phyloP scores from a whole-genome alignment of 2,113 vertebrate genomes.

The Physeter macrocephalus region DNA sequence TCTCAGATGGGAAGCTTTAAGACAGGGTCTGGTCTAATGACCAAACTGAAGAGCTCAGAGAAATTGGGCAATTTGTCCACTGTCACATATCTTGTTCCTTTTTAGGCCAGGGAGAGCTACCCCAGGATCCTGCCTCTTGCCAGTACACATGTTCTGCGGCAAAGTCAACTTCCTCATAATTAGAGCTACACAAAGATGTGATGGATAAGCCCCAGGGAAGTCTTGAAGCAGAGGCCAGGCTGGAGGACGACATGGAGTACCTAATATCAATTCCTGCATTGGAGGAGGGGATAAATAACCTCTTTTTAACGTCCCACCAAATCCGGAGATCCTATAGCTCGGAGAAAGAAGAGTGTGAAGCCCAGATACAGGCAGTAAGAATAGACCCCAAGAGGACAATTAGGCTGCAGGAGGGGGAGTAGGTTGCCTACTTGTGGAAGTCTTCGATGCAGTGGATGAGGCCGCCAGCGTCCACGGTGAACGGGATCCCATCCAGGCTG shows the following conservation, averaged over 20 bases:
- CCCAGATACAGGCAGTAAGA: not conserved
- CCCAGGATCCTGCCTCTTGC: not conserved
- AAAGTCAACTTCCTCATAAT: not conserved
- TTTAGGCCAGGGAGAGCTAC: not conserved
- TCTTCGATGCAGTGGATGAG: slow-evolving; percentile 99
- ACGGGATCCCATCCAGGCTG: slow-evolving; percentile 97
- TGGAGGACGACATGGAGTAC: not conserved
- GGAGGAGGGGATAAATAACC: not conserved
- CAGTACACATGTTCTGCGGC: not conserved
- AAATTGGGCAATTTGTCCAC: not conserved
- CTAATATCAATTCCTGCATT: not conserved
- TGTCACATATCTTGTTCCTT: not conserved
- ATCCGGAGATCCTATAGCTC: not conserved
- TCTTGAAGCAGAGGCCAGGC: not conserved
- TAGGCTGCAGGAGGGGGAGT: not conserved
- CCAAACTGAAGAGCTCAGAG: not conserved
- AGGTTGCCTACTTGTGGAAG: slow-evolving; percentile 92
- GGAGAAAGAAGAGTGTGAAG: not conserved
- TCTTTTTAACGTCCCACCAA: not conserved
- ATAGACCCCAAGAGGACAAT: not conserved
- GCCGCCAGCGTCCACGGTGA: slow-evolving; percentile 95
- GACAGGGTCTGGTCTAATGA: not conserved
- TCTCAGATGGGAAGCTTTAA: not conserved
- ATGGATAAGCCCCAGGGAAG: not conserved
- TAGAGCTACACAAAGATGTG: not conserved